Conservation (phyloP, 2,113 vertebrate genomes). For the Lanius collurio region DNA sequence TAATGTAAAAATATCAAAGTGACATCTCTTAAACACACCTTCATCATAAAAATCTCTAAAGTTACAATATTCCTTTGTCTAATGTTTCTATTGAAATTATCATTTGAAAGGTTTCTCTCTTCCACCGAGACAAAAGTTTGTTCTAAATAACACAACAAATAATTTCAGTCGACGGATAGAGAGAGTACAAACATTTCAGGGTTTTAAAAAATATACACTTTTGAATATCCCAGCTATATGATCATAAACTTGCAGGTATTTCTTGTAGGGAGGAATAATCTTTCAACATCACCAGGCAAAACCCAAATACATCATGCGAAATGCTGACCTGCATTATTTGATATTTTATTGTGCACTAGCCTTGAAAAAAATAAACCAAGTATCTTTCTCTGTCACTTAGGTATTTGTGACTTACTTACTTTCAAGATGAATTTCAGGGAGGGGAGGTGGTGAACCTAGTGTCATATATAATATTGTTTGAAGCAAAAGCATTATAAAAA, state of each 20-base stretch:
- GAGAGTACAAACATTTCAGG: conserved; percentile 19
- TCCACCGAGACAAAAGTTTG: conserved; percentile 75
- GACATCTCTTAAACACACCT: conserved; percentile 91
- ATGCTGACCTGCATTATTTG: conserved; percentile 47
- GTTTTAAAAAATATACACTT: conserved; percentile 37
- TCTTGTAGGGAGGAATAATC: not conserved
- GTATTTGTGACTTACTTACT: conserved; percentile 16
- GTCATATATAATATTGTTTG: not conserved
- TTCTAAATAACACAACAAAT: conserved; percentile 76
- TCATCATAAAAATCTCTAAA: conserved; percentile 88
- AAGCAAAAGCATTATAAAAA: conserved; percentile 2
- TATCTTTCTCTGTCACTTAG: conserved; percentile 24
- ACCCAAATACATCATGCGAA: conserved; percentile 17
- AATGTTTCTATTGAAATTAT: conserved; percentile 77
- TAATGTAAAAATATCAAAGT: conserved; percentile 99
- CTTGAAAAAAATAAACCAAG: conserved; percentile 19
- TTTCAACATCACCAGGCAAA: not conserved
- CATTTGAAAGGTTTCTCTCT: conserved; percentile 78
- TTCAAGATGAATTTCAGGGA: not conserved
- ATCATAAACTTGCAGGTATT: conserved; percentile 8
- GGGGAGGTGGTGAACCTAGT: not conserved
- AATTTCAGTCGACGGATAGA: conserved; percentile 48
- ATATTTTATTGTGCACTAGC: conserved; percentile 9
- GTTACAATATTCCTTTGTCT: conserved; percentile 88
- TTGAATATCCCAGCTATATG: not conserved